A percentile compares a stretch with the other conserved stretches of the same genome.
These are phyloP conservation scores for Poeciliopsis retropinna DNA, from an alignment of 2,113 vertebrate species.

Conservation along the genomic window DNA sequence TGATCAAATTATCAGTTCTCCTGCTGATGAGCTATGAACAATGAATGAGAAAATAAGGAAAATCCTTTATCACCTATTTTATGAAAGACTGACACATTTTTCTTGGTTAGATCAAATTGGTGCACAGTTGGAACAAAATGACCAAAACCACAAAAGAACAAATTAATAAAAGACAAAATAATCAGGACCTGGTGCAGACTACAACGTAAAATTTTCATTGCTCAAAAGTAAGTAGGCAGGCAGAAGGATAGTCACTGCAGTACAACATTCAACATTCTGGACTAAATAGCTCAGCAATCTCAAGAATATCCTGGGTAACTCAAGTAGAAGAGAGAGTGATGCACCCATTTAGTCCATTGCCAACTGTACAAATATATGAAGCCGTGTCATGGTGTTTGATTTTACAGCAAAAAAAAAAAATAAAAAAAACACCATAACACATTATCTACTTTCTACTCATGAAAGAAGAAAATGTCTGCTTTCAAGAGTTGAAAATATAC, in stretches of 20 bases:
- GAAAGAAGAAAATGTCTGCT: not conserved
- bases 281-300: not conserved
- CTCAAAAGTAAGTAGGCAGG: not conserved
- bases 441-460: too few relatives aligned
- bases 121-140: not conserved
- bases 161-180: not conserved
- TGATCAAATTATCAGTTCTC: not conserved
- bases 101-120: not conserved
- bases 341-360: not conserved
- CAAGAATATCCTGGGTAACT: not conserved
- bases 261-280: not conserved
- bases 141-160: too few relatives aligned
- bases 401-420: not conserved
- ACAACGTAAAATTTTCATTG: not conserved
- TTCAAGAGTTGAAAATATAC: not conserved
- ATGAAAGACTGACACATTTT: not conserved
- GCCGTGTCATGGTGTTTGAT: not conserved
- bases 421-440: too few relatives aligned
- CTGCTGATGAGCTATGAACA: not conserved
- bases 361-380: not conserved
- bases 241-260: too few relatives aligned
- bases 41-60: not conserved
- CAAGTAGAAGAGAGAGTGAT: not conserved
- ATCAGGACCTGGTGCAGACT: not conserved
- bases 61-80: not conserved